These are phyloP conservation scores for Coptodon bakossiorum DNA, from an alignment of 2,113 vertebrate species.

Conservation along the genomic window DNA sequence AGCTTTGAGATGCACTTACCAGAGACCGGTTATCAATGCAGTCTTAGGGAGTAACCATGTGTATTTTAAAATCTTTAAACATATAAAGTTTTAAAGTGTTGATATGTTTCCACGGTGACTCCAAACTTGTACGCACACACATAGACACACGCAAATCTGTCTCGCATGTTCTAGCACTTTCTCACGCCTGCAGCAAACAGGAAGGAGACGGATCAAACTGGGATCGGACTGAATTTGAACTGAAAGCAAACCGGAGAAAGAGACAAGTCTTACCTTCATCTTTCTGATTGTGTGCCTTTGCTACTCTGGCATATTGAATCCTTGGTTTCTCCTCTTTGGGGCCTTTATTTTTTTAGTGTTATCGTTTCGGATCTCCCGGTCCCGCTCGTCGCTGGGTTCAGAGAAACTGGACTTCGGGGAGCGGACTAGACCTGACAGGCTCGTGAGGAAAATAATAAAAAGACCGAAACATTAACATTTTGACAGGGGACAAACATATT, in stretches of 20 bases:
- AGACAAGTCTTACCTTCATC: constrained; percentile 13
- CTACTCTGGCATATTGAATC: constrained; percentile 43
- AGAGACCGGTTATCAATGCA: constrained; percentile 37
- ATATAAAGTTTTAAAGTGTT: constrained; percentile 26
- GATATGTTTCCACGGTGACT: constrained; percentile 30
- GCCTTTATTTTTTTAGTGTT: neutral
- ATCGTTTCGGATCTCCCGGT: neutral
- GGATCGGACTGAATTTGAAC: neutral
- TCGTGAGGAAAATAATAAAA: neutral
- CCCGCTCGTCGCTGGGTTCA: neutral
- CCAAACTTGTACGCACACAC: neutral
- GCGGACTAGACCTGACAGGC: neutral
- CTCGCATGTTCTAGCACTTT: constrained; percentile 54
- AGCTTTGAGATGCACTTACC: constrained; percentile 53
- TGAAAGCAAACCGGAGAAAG: neutral
- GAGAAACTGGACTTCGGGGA: neutral
- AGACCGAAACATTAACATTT: neutral
- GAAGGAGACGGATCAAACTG: neutral
- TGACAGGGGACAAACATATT: neutral
- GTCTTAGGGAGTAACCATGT: constrained; percentile 20
- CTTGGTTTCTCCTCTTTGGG: constrained; percentile 14
- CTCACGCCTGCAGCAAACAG: constrained; percentile 14
- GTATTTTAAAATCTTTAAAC: constrained; percentile 31
- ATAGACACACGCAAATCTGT: constrained; percentile 4
- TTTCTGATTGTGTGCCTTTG: constrained; percentile 60